These are phyloP conservation scores for Tinea pellionella DNA, from an alignment of 2,888 invertebrate genomes.

Conservation along the genomic window DNA sequence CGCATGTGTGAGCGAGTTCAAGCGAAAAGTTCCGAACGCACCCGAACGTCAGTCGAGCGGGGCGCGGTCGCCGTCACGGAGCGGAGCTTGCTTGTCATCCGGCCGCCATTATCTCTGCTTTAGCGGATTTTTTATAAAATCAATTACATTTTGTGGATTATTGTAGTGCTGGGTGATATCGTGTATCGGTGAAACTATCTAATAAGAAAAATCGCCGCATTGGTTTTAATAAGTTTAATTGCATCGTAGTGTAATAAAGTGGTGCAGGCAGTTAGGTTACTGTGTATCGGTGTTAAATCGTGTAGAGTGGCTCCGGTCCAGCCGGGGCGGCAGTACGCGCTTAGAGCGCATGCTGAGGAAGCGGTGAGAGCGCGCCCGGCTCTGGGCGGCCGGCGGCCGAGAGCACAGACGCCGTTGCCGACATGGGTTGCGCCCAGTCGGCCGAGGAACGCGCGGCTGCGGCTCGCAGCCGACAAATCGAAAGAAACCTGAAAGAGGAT, in stretches of 20 bases:
- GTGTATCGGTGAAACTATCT: background rate
- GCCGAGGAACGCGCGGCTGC: constrained; percentile 99
- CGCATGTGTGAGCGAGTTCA: constrained; percentile 65
- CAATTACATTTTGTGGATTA: constrained; percentile 47
- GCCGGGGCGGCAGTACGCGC: constrained; percentile 58
- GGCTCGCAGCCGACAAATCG: constrained; percentile 97
- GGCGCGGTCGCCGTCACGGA: constrained; percentile 73
- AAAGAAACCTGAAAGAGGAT: constrained; percentile 98
- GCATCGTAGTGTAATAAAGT: constrained; percentile 37
- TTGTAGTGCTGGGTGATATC: background rate
- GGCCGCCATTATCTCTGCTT: constrained; percentile 73
- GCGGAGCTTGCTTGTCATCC: constrained; percentile 68
- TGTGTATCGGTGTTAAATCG: constrained; percentile 45
- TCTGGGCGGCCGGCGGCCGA: constrained; percentile 63
- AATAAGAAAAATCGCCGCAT: background rate
- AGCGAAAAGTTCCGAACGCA: constrained; percentile 57
- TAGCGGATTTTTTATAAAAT: constrained; percentile 63
- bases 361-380: constrained; percentile 73
- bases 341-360: constrained; percentile 65
- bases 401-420: constrained; percentile 62
- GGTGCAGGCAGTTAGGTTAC: constrained; percentile 57
- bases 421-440: constrained; percentile 99
- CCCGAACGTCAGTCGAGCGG: constrained; percentile 69
- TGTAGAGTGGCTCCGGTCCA: constrained; percentile 53
- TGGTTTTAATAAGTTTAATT: background rate